Conservation (phyloP, 2,888 invertebrate genomes). For the Tipula unca region DNA sequence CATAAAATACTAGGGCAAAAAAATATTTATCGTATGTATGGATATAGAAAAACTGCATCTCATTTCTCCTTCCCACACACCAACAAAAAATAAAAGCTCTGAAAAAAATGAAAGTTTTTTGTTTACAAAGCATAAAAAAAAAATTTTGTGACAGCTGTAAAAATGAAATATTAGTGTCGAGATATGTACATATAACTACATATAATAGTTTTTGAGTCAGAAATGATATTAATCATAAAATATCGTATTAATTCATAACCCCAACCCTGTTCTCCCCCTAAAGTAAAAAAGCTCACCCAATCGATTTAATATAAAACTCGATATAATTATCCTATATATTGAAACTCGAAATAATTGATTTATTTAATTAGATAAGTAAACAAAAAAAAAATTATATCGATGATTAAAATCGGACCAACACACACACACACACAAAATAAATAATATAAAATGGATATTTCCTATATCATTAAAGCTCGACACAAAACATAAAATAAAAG, state of each 20-base stretch:
- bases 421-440: no score
- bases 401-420: not conserved
- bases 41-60: not conserved
- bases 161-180: not conserved
- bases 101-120: not conserved
- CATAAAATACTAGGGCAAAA: not conserved
- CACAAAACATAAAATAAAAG: not conserved
- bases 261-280: not conserved
- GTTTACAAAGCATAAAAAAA: not conserved
- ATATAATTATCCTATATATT: not conserved
- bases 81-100: not conserved
- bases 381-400: not conserved
- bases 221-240: not conserved
- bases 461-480: not conserved
- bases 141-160: not conserved
- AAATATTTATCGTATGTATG: not conserved
- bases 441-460: not conserved
- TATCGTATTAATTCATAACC: not conserved
- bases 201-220: not conserved
- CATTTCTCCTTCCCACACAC: not conserved
- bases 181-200: not conserved
- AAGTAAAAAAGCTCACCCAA: not conserved
- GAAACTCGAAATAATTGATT: not conserved
- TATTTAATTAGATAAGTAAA: not conserved
- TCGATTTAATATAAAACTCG: not conserved